phyloP scores from a whole-genome alignment of 2,888 invertebrate species.

The Crossocerus cetratus region DNA sequence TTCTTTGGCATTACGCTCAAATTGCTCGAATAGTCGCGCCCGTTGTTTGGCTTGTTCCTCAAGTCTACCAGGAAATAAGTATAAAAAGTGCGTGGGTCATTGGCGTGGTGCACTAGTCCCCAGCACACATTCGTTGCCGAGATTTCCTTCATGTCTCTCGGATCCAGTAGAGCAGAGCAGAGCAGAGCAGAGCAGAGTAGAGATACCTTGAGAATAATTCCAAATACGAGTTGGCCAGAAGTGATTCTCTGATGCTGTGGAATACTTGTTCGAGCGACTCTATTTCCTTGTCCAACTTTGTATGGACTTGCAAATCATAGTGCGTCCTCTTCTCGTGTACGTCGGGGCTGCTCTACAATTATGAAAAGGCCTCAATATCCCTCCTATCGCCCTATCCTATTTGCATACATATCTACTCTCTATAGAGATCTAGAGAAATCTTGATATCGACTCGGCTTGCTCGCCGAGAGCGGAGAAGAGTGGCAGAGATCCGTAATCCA shows the following conservation, averaged over 20 bases:
- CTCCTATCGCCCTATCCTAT: not conserved
- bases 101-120: not conserved
- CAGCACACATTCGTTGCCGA: slow-evolving; percentile 4
- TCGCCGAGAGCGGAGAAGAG: too few species aligned
- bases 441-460: not conserved
- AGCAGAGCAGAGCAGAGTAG: too few species aligned
- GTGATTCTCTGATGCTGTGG: slow-evolving; percentile 71
- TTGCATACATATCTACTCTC: not conserved
- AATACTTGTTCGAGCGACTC: slow-evolving; percentile 74
- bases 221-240: slow-evolving; percentile 76
- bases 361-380: too few species aligned
- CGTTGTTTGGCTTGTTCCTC: slow-evolving; percentile 79
- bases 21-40: slow-evolving; percentile 77
- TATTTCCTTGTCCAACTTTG: slow-evolving; percentile 71
- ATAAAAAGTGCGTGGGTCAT: not conserved
- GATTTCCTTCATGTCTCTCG: too few species aligned
- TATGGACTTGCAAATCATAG: slow-evolving; percentile 32
- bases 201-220: slow-evolving; percentile 77
- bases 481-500: not conserved
- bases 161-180: too few species aligned
- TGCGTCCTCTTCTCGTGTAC: too few species aligned
- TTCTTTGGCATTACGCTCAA: slow-evolving; percentile 77
- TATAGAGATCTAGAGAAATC: not conserved
- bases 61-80: slow-evolving; percentile 69
- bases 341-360: too few species aligned